Base-by-base conservation (phyloP, 2,113 vertebrate genomes). In the Dunckerocampus dactyliophorus region DNA sequence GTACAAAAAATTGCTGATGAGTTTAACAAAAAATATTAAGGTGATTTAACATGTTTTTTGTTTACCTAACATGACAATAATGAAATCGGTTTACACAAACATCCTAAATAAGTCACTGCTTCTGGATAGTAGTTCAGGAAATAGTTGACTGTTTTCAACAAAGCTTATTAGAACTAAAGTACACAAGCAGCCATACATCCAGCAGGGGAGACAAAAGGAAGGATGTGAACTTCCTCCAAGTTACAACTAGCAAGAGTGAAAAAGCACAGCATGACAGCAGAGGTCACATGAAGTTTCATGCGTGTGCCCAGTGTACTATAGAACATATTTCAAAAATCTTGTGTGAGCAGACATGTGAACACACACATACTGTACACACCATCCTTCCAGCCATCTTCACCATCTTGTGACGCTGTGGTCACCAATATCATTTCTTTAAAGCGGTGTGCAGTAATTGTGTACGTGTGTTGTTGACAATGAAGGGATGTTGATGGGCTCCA, bases 141-240 rank as follows among this genome's bases (percentile, higher is more conserved):
- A 28, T 28, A 28, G n/a, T n/a, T n/a, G 24, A 28, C 24, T 28
- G 24, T 28, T 28, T 28, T 28, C 24, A 28, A 28, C 24, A 28
- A 28, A 28, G 8, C 37, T 11, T 39, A 2, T 39, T 39, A 39
- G 37, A 39, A 39, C 9, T 11, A 39, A 39, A 39, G 10, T 39
- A 39, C 9, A 39, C 37, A 7, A 39, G 11, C 37, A 39, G 8
- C 6, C 34, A 37, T 37, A 37, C 66, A 54, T 76, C 80, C 83
- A 83, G 82, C 67, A 77, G 65, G 74, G 85, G 69, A 74, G 47
- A 66, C 84, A 80, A 85, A 89, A 55, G 91, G 91, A 94, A 93
- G 92, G 91, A 93, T 90, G 73, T 81, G 73, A 74, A 85, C 88
- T 93, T 93, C 91, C 89, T 87, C 84, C n/a, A n/a, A n/a, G n/a